These are phyloP conservation scores for Euura lappo DNA, from an alignment of 1,140 invertebrate genomes.

Conservation along the genomic window DNA sequence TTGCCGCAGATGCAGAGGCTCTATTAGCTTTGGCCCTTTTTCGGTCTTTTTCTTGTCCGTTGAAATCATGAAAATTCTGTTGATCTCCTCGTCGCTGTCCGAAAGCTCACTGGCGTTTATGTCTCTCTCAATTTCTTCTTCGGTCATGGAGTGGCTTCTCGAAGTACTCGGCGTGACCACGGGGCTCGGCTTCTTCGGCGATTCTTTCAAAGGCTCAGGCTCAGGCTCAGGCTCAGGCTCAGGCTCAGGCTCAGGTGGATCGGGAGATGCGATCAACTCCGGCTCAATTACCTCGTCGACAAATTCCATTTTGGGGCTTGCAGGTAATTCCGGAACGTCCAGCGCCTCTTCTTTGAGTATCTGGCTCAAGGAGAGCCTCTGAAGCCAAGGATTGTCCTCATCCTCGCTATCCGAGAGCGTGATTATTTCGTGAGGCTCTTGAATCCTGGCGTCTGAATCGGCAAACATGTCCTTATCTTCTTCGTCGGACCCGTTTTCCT, in stretches of 20 bases:
- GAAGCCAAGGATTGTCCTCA: constrained; percentile 32
- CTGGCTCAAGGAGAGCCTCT: constrained; percentile 33
- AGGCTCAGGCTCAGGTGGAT: constrained; percentile 12
- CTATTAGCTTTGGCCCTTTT: constrained; percentile 24
- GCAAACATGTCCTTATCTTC: constrained; percentile 10
- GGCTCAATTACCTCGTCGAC: neutral
- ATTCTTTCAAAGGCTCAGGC: too few relatives aligned
- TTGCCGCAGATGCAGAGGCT: constrained; percentile 18
- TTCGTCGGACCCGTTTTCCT: constrained; percentile 11
- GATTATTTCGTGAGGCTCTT: constrained; percentile 34
- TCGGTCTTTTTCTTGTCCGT: neutral
- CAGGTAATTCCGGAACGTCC: neutral
- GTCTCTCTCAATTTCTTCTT: too few relatives aligned
- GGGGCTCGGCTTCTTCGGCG: neutral
- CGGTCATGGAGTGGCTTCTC: too few relatives aligned
- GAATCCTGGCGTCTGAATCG: constrained; percentile 8
- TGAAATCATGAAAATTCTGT: neutral
- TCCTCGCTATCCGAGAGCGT: constrained; percentile 39
- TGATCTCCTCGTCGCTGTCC: constrained; percentile 9
- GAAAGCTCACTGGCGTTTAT: neutral
- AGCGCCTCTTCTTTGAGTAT: constrained; percentile 23
- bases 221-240: neutral
- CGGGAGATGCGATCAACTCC: neutral
- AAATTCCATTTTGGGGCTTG: too few relatives aligned
- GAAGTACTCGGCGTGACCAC: too few relatives aligned